These are phyloP conservation scores for Aleiodes alternator DNA, from an alignment of 2,888 invertebrate genomes.

Conservation along the genomic window DNA sequence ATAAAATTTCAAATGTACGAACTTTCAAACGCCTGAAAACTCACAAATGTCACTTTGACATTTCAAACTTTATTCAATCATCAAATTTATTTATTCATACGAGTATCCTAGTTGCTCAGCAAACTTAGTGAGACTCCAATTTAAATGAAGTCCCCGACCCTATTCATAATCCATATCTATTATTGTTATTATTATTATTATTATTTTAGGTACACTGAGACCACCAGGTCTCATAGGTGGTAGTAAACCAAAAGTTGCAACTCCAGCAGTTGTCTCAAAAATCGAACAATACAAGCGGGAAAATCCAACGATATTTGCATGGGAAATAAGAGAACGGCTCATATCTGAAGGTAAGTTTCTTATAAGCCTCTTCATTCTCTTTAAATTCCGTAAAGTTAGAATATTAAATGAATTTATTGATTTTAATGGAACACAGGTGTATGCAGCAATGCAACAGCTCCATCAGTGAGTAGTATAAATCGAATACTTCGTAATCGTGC, in stretches of 20 bases:
- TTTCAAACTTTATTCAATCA: too few species aligned
- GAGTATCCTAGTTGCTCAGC: too few species aligned
- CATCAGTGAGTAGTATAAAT: constrained; percentile 97
- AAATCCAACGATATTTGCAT: constrained; percentile 98
- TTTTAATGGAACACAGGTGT: constrained; percentile 82
- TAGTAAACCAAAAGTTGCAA: constrained; percentile 98
- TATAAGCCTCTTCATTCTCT: not conserved
- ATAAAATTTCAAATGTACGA: too few species aligned
- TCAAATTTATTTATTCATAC: too few species aligned
- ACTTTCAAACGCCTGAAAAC: too few species aligned
- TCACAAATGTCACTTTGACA: too few species aligned
- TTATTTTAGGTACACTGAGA: constrained; percentile 85
- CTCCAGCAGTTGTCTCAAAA: constrained; percentile 97
- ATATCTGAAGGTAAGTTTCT: constrained; percentile 92
- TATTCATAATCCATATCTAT: not conserved
- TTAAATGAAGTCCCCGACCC: too few species aligned
- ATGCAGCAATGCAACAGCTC: constrained; percentile 96
- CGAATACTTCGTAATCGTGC: constrained; percentile 96
- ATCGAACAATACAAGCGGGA: constrained; percentile 99
- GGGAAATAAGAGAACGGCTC: constrained; percentile 98
- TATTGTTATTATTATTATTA: constrained; percentile 56
- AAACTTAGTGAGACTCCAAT: too few species aligned
- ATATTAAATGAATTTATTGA: not conserved
- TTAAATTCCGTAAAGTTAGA: not conserved
- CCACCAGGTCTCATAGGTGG: constrained; percentile 95